Evolutionary conservation across 2,797 vertebrate genomes (phyloP).

Genomic region (Sebastes iracundus): DNA sequence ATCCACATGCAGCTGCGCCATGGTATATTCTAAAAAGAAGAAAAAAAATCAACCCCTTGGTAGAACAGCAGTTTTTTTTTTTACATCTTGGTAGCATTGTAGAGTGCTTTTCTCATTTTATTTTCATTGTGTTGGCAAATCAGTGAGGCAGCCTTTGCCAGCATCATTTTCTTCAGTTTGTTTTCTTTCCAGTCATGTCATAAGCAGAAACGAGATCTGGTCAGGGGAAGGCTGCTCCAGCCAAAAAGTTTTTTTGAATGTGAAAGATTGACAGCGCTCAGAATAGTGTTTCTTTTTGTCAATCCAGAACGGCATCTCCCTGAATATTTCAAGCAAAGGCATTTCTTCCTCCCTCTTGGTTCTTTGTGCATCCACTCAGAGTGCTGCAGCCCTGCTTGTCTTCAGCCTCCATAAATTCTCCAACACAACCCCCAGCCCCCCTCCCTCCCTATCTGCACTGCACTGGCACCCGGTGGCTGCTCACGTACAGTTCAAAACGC

Average conservation of each 20-base stretch:
- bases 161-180: not conserved
- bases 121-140: not conserved
- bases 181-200: constrained; percentile 27
- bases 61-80: not conserved
- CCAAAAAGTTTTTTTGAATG: not conserved
- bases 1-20: not conserved
- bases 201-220: constrained; percentile 1
- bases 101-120: not conserved
- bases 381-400: constrained; percentile 36
- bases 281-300: constrained; percentile 17
- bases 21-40: constrained; percentile 5
- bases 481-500: constrained; percentile 31
- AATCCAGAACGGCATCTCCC: not conserved
- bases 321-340: constrained; percentile 12
- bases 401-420: constrained; percentile 27
- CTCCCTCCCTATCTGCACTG: constrained; percentile 16
- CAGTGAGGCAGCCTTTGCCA: not conserved
- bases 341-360: constrained; percentile 14
- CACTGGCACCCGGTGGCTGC: constrained; percentile 61
- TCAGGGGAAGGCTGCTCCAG: not conserved
- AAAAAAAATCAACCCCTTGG: not conserved
- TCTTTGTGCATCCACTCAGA: constrained; percentile 30
- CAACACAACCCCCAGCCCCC: not conserved
- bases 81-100: not conserved
- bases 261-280: constrained; percentile 10